Conservation (phyloP, 2,888 invertebrate species). For the Yponomeuta evonymella region DNA sequence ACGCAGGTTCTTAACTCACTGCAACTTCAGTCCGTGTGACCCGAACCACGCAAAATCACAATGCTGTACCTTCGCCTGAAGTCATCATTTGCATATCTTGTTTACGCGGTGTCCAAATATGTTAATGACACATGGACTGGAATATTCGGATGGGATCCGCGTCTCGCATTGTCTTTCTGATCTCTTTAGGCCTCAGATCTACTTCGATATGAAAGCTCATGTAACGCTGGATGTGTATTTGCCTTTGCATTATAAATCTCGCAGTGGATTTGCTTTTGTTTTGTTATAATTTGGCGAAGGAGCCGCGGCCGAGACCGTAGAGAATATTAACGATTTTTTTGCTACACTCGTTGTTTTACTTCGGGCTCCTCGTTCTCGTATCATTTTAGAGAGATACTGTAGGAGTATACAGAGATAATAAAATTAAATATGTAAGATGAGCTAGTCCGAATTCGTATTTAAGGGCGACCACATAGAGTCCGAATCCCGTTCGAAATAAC, state of each 20-base stretch:
- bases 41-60: background rate
- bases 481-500: no score
- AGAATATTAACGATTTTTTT: constrained; percentile 64
- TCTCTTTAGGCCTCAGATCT: background rate
- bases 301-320: constrained; percentile 58
- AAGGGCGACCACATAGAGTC: no score
- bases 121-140: constrained; percentile 60
- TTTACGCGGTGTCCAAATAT: constrained; percentile 55
- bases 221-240: constrained; percentile 30
- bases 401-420: no score
- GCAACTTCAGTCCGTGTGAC: no score
- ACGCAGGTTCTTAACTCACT: no score
- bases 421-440: no score
- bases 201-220: constrained; percentile 28
- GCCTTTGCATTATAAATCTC: constrained; percentile 62
- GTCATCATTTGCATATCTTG: constrained; percentile 61
- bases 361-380: background rate
- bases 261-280: constrained; percentile 58
- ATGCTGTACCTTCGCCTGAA: constrained; percentile 24
- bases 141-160: constrained; percentile 48
- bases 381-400: no score
- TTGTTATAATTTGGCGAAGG: constrained; percentile 69
- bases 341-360: background rate
- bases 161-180: constrained; percentile 42
- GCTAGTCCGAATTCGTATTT: no score